Evolutionary conservation across 2,888 invertebrate species (phyloP).

Genomic region (Clivina fossor): DNA sequence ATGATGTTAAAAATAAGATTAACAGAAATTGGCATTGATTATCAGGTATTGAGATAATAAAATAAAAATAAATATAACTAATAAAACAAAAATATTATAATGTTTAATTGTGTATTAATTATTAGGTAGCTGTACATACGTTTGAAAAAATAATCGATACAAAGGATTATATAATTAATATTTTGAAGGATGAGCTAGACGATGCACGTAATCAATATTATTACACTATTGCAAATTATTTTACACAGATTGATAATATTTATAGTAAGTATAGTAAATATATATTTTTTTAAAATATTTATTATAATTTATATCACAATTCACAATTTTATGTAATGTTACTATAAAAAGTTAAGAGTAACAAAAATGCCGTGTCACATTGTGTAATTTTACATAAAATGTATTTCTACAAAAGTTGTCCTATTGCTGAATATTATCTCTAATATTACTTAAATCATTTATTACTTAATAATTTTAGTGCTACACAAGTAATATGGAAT

Average conservation of each 20-base stretch:
- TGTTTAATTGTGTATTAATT: neutral
- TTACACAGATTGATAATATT: conserved; percentile 8
- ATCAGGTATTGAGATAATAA: conserved; percentile 15
- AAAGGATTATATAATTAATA: conserved; percentile 28
- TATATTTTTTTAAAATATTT: too few relatives aligned
- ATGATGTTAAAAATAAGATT: conserved; percentile 11
- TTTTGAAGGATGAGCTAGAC: conserved; percentile 22
- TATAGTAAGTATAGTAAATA: conserved; percentile 15
- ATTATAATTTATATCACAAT: too few relatives aligned
- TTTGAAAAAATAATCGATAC: conserved; percentile 6
- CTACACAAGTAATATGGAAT: too few relatives aligned
- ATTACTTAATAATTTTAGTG: too few relatives aligned
- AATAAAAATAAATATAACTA: too few relatives aligned
- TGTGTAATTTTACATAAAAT: too few relatives aligned
- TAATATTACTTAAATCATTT: too few relatives aligned
- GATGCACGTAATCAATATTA: conserved; percentile 16
- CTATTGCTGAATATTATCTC: too few relatives aligned
- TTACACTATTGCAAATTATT: conserved; percentile 10
- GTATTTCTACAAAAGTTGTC: too few relatives aligned
- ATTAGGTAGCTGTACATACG: neutral
- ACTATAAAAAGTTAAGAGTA: too few relatives aligned
- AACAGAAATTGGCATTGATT: conserved; percentile 3
- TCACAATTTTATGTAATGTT: too few relatives aligned
- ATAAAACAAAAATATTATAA: neutral
- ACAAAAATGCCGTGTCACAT: too few relatives aligned